Evolutionary conservation across 2,888 invertebrate species (phyloP), one percentile per base, ranked within the genome.

Genomic region (Eristalis tenax): DNA sequence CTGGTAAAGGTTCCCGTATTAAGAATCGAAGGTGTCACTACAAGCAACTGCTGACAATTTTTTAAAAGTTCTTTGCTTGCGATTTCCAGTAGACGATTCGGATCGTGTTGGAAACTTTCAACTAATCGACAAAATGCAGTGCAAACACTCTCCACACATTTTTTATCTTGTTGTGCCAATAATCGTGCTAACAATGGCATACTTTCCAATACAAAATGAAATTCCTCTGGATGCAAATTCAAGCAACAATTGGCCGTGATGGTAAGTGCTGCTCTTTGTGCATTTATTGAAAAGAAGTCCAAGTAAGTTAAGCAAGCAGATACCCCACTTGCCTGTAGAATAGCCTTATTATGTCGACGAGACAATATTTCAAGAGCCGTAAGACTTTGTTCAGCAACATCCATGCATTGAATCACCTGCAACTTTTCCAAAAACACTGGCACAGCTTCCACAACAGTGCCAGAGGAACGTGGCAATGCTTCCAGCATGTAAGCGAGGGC

Each of bases 401-500:
- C 99, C 98, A 99, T 99, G 93, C 99, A 99, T 90, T 99, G 99
- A 90, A 99, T 99, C 28, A 98, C 97, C 94, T 99, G 98, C 79
- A 99, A 94, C 94, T 98, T 99, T 93, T 99, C 98, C 77, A 99
- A 94, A 94, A 99, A 98, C 0, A 98, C 97, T 1, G 99, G 99
- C 81, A 99, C 98, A 2, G 99, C 99, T 91, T 99, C 98, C 2
- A 99, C 98, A 11, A 99, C 98, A 2, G 99, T 97, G 26, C 97
- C 97, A 68, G 99, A 98, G 50, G 99, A 99, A 82, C 99, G 95
- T 0, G 99, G 99, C 89, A 99, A 93, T 0, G 99, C 99, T 93
- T 99, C 99, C 96, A 99, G 96, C 99, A 99, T 99, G 93, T 99
- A 99, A 0, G 99, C 99, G 56, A 99, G 95, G 0, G 99, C 99